Conservation (phyloP, 1,140 invertebrate species). For the Diachasmimorpha longicaudata region DNA sequence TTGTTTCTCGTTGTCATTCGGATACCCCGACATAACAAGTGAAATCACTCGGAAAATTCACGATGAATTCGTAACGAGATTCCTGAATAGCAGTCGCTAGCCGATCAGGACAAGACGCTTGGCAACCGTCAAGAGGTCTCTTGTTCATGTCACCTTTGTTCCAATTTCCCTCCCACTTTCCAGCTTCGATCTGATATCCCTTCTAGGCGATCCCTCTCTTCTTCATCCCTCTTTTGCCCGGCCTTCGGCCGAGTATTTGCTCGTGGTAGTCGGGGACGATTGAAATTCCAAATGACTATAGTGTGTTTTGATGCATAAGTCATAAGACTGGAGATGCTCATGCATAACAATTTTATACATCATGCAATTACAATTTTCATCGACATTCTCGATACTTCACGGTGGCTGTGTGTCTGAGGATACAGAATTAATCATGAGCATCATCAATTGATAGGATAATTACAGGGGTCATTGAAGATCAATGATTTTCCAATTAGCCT, state of each 20-base stretch:
- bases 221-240: too few relatives aligned
- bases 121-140: neutral
- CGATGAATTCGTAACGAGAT: constrained; percentile 47
- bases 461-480: too few relatives aligned
- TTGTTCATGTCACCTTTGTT: constrained; percentile 2
- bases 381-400: neutral
- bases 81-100: neutral
- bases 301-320: constrained; percentile 4
- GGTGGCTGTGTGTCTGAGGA: too few relatives aligned
- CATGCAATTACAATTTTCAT: constrained; percentile 6
- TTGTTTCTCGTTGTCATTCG: neutral
- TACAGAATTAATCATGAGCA: too few relatives aligned
- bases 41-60: constrained; percentile 49
- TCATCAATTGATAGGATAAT: too few relatives aligned
- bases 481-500: too few relatives aligned
- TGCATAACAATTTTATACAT: constrained; percentile 18
- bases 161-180: neutral
- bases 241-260: too few relatives aligned
- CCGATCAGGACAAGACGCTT: neutral
- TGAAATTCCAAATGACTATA: too few relatives aligned
- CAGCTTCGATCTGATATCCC: too few relatives aligned
- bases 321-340: constrained; percentile 7
- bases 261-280: too few relatives aligned
- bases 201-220: too few relatives aligned
- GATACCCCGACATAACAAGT: constrained; percentile 38